Conservation (phyloP, 2,888 invertebrate genomes). For the Amiota mariae region DNA sequence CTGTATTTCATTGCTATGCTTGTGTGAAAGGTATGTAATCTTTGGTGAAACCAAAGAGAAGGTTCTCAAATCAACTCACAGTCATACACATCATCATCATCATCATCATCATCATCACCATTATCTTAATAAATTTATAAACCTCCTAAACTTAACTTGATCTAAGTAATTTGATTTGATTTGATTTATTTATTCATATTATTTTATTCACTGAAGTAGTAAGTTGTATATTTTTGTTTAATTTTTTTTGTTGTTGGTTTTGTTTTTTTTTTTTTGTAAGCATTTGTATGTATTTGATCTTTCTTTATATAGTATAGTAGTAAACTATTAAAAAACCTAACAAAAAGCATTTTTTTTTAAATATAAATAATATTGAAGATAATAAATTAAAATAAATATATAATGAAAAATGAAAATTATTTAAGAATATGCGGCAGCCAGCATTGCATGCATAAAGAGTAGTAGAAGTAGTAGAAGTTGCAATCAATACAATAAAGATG, state of each 20-base stretch:
- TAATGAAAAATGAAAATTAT: not conserved
- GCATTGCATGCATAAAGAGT: conserved; percentile 70
- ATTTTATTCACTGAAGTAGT: too few relatives aligned
- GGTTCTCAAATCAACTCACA: too few relatives aligned
- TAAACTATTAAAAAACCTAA: not conserved
- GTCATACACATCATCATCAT: conserved; percentile 1
- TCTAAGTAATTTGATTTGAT: not conserved
- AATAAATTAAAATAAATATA: too few relatives aligned
- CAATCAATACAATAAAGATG: conserved; percentile 7
- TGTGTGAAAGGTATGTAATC: too few relatives aligned
- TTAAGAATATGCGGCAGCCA: conserved; percentile 69
- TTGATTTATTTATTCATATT: not conserved
- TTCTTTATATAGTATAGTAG: not conserved
- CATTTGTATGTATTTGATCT: not conserved
- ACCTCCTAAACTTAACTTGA: not conserved
- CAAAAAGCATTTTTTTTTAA: not conserved
- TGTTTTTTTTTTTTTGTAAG: not conserved
- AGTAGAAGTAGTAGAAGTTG: not conserved
- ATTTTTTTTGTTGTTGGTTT: too few relatives aligned
- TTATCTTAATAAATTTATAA: not conserved
- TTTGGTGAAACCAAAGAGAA: too few relatives aligned
- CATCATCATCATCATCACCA: conserved; percentile 6
- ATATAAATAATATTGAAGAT: too few relatives aligned
- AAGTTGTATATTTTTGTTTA: too few relatives aligned
- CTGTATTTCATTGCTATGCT: conserved; percentile 28